Conservation (phyloP, 2,888 invertebrate genomes). For the Rhorus exstirpatorius region DNA sequence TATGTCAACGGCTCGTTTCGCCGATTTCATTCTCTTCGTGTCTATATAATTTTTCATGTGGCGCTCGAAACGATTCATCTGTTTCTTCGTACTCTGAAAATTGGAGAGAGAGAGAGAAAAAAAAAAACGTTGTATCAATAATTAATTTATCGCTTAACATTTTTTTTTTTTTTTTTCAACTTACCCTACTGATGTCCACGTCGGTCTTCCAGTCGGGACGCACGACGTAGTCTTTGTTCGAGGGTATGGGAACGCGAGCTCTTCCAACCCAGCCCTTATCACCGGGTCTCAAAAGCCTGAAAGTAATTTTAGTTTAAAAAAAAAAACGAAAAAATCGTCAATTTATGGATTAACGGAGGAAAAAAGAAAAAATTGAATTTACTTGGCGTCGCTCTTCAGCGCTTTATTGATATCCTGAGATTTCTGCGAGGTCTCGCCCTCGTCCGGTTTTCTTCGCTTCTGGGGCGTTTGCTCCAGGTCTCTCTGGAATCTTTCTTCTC, state of each 20-base stretch:
- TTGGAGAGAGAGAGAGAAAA: no score
- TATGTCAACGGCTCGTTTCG: slow-evolving; percentile 95
- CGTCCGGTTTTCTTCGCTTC: slow-evolving; percentile 86
- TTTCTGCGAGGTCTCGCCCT: slow-evolving; percentile 86
- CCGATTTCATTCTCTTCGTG: slow-evolving; percentile 92
- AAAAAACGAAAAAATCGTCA: background rate
- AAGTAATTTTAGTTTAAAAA: slow-evolving; percentile 45
- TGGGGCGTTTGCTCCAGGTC: slow-evolving; percentile 95
- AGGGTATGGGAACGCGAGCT: slow-evolving; percentile 97
- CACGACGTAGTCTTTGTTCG: slow-evolving; percentile 98
- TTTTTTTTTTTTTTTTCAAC: slow-evolving; percentile 9
- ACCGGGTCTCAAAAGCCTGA: slow-evolving; percentile 93
- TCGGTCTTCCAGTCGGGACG: slow-evolving; percentile 97
- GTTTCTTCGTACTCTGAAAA: slow-evolving; percentile 89
- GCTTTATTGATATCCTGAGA: slow-evolving; percentile 89
- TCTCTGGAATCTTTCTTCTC: slow-evolving; percentile 97
- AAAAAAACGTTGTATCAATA: slow-evolving; percentile 10
- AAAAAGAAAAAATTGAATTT: slow-evolving; percentile 72
- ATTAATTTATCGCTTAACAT: background rate
- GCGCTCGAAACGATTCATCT: slow-evolving; percentile 95
- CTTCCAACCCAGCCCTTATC: slow-evolving; percentile 98
- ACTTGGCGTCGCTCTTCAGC: slow-evolving; percentile 89
- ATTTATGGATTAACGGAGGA: background rate
- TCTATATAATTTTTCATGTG: slow-evolving; percentile 97
- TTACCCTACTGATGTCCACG: slow-evolving; percentile 92